phyloP scores from a whole-genome alignment of 2,113 vertebrate species.

The Hyla sarda region DNA sequence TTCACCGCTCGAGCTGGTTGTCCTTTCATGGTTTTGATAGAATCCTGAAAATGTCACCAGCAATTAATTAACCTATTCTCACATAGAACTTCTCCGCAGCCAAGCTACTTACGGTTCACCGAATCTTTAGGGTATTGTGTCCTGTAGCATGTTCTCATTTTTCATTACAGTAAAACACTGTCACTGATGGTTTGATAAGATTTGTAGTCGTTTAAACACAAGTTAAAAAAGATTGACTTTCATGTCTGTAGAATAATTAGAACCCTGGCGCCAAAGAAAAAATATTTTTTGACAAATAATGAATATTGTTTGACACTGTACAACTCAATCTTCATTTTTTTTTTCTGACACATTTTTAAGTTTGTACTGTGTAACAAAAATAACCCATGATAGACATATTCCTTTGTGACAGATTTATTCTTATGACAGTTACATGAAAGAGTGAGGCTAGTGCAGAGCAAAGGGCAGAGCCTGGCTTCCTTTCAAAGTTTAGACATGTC shows the following conservation, averaged over 20 bases:
- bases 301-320: not conserved
- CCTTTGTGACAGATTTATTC: not conserved
- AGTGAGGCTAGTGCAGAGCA: not conserved
- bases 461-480: not conserved
- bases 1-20: not conserved
- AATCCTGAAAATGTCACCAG: not conserved
- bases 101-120: not conserved
- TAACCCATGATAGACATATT: slow-evolving; percentile 5
- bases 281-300: slow-evolving; percentile 27
- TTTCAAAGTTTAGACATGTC: not conserved
- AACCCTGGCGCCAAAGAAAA: not conserved
- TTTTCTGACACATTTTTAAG: not conserved
- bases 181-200: slow-evolving; percentile 3
- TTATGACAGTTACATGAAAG: not conserved
- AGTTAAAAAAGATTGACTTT: not conserved
- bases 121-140: not conserved
- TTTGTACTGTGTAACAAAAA: not conserved
- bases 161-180: not conserved
- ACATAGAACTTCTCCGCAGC: not conserved
- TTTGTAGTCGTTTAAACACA: not conserved
- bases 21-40: not conserved
- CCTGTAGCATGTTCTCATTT: not conserved
- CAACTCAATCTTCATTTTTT: not conserved
- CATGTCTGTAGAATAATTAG: slow-evolving; percentile 8
- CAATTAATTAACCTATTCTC: not conserved